These are phyloP conservation scores for Microcebus tavaratra DNA, from an alignment of 2,113 vertebrate genomes.

Conservation along the genomic window DNA sequence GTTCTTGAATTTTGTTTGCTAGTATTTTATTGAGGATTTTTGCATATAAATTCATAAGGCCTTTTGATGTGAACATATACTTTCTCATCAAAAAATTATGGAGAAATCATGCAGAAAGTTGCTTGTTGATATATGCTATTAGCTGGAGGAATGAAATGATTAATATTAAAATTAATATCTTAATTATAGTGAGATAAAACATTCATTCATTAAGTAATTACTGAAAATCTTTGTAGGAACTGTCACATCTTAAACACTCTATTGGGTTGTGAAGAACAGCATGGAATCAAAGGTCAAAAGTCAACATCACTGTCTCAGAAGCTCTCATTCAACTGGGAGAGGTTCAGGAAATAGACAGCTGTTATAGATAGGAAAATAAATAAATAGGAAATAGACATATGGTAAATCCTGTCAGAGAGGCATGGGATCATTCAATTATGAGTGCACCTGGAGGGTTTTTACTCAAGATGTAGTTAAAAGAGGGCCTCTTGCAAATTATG, in stretches of 20 bases:
- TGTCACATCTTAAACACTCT: not conserved
- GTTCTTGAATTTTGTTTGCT: too few species aligned
- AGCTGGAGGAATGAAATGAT: not conserved
- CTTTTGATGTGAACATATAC: not conserved
- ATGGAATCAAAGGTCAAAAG: not conserved
- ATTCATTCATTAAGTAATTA: not conserved
- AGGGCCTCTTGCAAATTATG: not conserved
- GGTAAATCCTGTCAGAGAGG: not conserved
- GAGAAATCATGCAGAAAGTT: conserved; percentile 18
- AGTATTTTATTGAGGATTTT: too few species aligned
- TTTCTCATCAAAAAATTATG: not conserved
- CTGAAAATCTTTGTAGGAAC: not conserved
- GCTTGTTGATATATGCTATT: not conserved
- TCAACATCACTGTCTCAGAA: not conserved
- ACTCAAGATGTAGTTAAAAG: not conserved
- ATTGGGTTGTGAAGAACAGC: not conserved
- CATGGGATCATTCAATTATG: not conserved
- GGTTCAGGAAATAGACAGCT: not conserved
- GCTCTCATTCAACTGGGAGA: not conserved
- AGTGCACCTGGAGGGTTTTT: not conserved
- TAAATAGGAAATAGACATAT: not conserved
- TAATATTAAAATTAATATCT: not conserved
- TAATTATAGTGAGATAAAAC: not conserved
- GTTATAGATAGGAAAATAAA: too few species aligned
- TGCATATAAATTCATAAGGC: not conserved